phyloP scores from a whole-genome alignment of 2,113 vertebrate species.

The Aegotheles bennettii region DNA sequence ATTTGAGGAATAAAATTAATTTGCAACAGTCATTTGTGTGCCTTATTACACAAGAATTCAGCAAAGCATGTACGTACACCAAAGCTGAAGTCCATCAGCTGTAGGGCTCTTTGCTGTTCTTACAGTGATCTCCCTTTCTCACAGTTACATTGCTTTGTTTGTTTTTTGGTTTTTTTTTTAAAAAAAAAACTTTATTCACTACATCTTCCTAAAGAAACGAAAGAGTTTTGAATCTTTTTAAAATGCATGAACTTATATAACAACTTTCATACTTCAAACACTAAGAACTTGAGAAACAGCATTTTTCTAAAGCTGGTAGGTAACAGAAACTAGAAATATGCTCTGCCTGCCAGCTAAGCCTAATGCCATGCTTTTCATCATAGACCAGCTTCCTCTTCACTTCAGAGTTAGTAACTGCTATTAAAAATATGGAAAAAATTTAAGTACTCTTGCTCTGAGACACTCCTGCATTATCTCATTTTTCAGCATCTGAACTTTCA shows the following conservation, averaged over 20 bases:
- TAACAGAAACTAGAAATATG: neutral
- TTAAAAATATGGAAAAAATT: neutral
- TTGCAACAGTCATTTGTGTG: neutral
- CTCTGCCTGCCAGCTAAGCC: neutral
- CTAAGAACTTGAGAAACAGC: neutral
- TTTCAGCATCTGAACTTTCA: slow-evolving; percentile 9
- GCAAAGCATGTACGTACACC: neutral
- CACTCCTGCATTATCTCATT: neutral
- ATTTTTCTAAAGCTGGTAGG: neutral
- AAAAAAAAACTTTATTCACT: neutral
- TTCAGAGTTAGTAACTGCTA: neutral
- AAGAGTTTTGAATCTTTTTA: neutral
- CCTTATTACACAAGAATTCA: neutral
- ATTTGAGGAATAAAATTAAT: neutral
- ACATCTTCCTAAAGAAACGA: neutral
- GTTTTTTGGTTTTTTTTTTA: neutral
- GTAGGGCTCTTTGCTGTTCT: neutral
- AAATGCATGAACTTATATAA: neutral
- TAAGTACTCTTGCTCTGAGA: neutral
- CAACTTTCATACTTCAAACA: neutral
- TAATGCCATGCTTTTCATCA: neutral
- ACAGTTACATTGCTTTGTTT: neutral
- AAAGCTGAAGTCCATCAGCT: neutral
- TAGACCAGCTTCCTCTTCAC: neutral
- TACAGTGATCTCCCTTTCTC: neutral